Evolutionary conservation across 2,888 invertebrate genomes (phyloP).

Genomic region (Synanthedon formicaeformis): DNA sequence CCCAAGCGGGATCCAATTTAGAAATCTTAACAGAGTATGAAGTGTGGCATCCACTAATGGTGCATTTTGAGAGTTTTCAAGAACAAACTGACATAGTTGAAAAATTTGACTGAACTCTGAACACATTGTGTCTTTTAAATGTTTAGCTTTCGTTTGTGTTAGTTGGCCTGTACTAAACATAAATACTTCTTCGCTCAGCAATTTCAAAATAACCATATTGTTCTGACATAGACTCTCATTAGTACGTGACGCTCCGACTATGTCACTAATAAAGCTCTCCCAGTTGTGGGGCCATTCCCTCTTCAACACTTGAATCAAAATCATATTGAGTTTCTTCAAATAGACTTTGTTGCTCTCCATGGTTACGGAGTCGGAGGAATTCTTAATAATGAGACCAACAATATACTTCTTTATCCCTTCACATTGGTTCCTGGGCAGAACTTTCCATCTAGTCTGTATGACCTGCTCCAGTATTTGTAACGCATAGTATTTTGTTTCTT

Average conservation of each 20-base stretch:
- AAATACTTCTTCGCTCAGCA: constrained; percentile 98
- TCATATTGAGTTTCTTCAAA: constrained; percentile 98
- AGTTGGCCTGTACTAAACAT: constrained; percentile 98
- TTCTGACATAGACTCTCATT: constrained; percentile 99
- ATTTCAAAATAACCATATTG: constrained; percentile 98
- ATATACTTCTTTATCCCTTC: constrained; percentile 99
- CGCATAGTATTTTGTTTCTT: constrained; percentile 99
- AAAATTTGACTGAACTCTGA: constrained; percentile 99
- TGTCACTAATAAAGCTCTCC: constrained; percentile 99
- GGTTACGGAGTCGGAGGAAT: constrained; percentile 90
- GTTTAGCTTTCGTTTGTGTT: constrained; percentile 98
- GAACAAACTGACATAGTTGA: constrained; percentile 96
- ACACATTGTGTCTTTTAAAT: constrained; percentile 99
- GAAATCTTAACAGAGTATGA: constrained; percentile 94
- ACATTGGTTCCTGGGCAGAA: constrained; percentile 96
- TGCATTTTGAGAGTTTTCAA: constrained; percentile 98
- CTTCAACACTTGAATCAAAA: constrained; percentile 98
- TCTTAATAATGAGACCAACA: constrained; percentile 97
- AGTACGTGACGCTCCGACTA: constrained; percentile 98
- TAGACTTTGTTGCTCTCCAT: constrained; percentile 96
- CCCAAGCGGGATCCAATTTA: constrained; percentile 99
- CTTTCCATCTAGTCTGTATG: constrained; percentile 99
- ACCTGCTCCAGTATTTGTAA: constrained; percentile 99
- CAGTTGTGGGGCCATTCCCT: constrained; percentile 99
- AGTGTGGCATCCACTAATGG: constrained; percentile 95